phyloP scores from a whole-genome alignment of 53 echinoderm and acorn worm genomes.

The Patiria pectinifera region DNA sequence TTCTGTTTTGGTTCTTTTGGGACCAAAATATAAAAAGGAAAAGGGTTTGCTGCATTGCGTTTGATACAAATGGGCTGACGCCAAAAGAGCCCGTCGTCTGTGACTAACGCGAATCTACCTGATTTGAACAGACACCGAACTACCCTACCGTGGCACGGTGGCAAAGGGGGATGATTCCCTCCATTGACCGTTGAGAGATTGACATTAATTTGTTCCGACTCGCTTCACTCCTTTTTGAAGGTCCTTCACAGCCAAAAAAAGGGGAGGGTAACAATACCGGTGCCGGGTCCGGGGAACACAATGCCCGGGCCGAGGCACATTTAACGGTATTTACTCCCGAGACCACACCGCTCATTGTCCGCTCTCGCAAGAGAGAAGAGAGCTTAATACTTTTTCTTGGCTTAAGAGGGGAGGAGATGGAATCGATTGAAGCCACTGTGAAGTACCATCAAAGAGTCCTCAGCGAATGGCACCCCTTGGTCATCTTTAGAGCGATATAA shows the following conservation, averaged over 20 bases:
- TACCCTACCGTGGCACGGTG: neutral
- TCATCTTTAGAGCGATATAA: neutral
- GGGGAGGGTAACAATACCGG: conserved; percentile 23
- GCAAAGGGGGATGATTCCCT: neutral
- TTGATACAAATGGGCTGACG: neutral
- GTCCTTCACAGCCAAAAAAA: neutral
- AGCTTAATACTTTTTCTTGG: neutral
- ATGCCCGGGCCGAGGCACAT: conserved; percentile 32
- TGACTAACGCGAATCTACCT: neutral
- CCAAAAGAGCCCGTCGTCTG: neutral
- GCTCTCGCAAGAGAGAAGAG: neutral
- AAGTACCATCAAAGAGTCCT: neutral
- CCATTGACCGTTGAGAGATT: conserved; percentile 11
- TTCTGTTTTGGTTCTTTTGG: neutral
- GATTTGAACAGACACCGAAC: neutral
- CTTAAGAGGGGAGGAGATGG: neutral
- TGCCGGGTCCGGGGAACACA: neutral
- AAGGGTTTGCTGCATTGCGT: neutral
- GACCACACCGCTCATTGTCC: conserved; percentile 14
- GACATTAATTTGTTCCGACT: conserved; percentile 49
- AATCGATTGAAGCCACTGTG: neutral
- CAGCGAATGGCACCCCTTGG: neutral
- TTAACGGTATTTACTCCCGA: conserved; percentile 62
- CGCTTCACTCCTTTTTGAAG: conserved; percentile 6
- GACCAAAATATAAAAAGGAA: neutral